Percentiles rank a stretch among this genome's conserved stretches.
phyloP scores from a whole-genome alignment of 2,888 invertebrate species.

The Pharmacophagus antenor region DNA sequence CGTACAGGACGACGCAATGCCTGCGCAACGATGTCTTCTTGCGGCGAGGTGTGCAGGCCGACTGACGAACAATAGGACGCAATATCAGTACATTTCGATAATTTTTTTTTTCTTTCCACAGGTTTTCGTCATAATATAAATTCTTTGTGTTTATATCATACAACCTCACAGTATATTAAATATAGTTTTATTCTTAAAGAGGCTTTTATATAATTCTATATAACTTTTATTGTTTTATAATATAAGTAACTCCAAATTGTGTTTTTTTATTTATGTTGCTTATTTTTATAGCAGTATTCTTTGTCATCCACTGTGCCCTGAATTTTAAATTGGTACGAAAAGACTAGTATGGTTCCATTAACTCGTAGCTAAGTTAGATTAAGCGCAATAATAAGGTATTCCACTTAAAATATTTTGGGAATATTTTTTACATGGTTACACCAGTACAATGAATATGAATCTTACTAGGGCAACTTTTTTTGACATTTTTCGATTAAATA shows the following conservation, averaged over 20 bases:
- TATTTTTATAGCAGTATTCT: neutral
- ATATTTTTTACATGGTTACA: slow-evolving; percentile 3
- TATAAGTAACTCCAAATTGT: neutral
- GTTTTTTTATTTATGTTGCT: neutral
- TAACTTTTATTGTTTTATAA: neutral
- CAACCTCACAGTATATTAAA: neutral
- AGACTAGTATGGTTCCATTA: slow-evolving; percentile 31
- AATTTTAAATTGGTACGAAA: slow-evolving; percentile 25
- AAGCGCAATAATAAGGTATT: slow-evolving; percentile 22
- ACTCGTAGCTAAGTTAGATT: slow-evolving; percentile 24
- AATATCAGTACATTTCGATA: too few relatives aligned
- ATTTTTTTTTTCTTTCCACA: neutral
- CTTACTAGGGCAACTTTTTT: neutral
- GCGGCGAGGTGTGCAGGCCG: neutral
- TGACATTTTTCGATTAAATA: too few relatives aligned
- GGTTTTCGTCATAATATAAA: neutral
- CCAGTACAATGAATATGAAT: neutral
- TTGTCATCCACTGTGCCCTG: neutral
- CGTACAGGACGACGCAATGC: slow-evolving; percentile 41
- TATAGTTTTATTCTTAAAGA: neutral
- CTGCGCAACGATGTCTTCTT: slow-evolving; percentile 35
- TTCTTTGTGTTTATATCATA: neutral
- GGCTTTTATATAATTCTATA: neutral
- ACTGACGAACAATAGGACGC: too few relatives aligned
- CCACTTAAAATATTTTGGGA: slow-evolving; percentile 11